Conservation (phyloP, 2,888 invertebrate species). For the Papilio demoleus region DNA sequence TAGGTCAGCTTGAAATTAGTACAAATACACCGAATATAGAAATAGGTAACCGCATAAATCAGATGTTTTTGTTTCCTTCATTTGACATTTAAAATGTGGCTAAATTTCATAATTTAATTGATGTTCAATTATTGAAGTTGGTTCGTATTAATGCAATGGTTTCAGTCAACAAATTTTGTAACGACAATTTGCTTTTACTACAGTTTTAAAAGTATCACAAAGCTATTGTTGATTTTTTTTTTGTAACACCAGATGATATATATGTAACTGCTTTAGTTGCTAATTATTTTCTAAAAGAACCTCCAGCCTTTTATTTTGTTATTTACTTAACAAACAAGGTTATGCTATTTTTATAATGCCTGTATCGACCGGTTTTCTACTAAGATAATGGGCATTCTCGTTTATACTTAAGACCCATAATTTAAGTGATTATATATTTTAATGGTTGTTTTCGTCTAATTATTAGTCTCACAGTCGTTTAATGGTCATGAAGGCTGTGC, state of each 20-base stretch:
- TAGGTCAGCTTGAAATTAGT: too few relatives aligned
- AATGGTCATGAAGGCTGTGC: neutral
- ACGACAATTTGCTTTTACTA: too few relatives aligned
- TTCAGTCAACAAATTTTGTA: too few relatives aligned
- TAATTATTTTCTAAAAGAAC: constrained; percentile 2
- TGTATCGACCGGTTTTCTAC: constrained; percentile 15
- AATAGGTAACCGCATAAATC: too few relatives aligned
- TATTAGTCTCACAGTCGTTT: neutral
- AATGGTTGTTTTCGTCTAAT: neutral
- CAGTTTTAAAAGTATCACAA: neutral
- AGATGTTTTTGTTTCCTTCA: too few relatives aligned
- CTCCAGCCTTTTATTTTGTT: neutral
- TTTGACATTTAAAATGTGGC: too few relatives aligned
- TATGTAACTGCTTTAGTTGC: neutral
- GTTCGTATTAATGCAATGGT: too few relatives aligned
- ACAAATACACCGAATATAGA: too few relatives aligned
- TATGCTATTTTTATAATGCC: constrained; percentile 3
- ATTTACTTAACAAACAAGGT: constrained; percentile 17
- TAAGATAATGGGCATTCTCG: neutral
- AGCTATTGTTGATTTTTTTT: neutral
- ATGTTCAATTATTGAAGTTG: too few relatives aligned
- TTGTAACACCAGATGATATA: neutral
- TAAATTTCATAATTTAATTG: too few relatives aligned
- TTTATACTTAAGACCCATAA: neutral
- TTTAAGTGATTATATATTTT: neutral